Conservation (phyloP, 2,797 vertebrate genomes). For the Mus caroli region DNA sequence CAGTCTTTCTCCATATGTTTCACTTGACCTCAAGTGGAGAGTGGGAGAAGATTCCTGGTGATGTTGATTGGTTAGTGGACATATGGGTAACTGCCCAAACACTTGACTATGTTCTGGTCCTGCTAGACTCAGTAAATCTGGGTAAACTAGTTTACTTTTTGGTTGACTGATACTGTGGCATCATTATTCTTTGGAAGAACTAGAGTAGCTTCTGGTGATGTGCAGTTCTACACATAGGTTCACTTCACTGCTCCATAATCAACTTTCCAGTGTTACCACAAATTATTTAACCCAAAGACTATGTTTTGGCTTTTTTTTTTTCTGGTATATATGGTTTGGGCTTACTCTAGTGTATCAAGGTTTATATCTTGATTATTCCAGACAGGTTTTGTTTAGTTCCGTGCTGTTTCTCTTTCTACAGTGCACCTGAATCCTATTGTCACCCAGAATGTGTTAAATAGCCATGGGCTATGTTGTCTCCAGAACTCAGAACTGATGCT, state of each 20-base stretch:
- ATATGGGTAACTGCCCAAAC: not conserved
- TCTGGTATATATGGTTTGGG: not conserved
- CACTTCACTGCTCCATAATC: not conserved
- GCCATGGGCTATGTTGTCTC: not conserved
- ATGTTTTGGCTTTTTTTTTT: not conserved
- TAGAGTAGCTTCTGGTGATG: not conserved
- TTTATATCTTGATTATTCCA: not conserved
- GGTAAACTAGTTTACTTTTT: not conserved
- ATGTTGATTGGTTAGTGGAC: not conserved
- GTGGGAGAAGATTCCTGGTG: not conserved
- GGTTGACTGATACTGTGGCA: not conserved
- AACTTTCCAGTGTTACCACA: not conserved
- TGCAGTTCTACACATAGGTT: not conserved
- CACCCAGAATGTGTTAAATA: conserved; percentile 1
- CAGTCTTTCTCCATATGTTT: not conserved
- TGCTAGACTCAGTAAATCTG: not conserved
- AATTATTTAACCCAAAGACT: not conserved
- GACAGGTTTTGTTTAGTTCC: not conserved
- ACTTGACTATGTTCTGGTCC: not conserved
- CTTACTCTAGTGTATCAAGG: not conserved
- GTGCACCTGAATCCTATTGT: not conserved
- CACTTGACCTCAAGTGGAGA: not conserved
- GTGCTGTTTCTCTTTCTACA: not conserved
- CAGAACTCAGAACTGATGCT: not conserved
- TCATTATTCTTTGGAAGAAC: not conserved